Evolutionary conservation across 2,888 invertebrate genomes (phyloP), one percentile per base, ranked within the genome.

Genomic region (Latheticus oryzae): DNA sequence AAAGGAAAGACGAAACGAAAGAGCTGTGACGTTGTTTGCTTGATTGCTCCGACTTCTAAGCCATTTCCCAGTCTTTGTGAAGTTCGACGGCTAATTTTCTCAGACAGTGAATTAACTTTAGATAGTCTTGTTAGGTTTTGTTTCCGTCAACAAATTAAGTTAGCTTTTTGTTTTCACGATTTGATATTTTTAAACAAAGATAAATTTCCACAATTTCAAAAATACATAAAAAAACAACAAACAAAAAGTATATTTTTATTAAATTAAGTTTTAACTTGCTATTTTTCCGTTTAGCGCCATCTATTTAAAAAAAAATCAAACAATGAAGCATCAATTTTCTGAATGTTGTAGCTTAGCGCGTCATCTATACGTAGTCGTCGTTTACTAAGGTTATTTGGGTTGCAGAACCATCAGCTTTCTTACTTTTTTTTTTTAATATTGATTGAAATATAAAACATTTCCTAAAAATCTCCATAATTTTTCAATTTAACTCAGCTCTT

Each of bases 51-150:
- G 62, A 60, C 66, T 67, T 65, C 66, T 64, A 60, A 63, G 60
- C 63, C 63, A 62, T 66, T 67, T 65, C 65, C 63, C 61, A 54
- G 62, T 59, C 63, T 67, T 67, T 65, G 64, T 64, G 62, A 63
- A 67, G 60, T 65, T 66, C 65, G 62, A 65, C 64, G 64, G 64
- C 63, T 67, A 66, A 67, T 67, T 66, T 64, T 65, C 66, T 60
- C 67, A 61, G 63, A 58, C 64, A 56, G 57, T 58, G 65, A 64
- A 67, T 65, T 67, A 65, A 65, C 64, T 67, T 62, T 54, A 59
- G 62, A 64, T 63, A 45, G 61, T 59, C 64, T 65, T 61, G 66
- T 65, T 66, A 59, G 61, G 62, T 63, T 66, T 64, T 64, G 63
- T 66, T 66, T 64, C 64, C 64, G 66, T 62, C 64, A 66, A 66